Evolutionary conservation across 2,113 vertebrate species (phyloP).

Genomic region (Aspiorhynchus laticeps): DNA sequence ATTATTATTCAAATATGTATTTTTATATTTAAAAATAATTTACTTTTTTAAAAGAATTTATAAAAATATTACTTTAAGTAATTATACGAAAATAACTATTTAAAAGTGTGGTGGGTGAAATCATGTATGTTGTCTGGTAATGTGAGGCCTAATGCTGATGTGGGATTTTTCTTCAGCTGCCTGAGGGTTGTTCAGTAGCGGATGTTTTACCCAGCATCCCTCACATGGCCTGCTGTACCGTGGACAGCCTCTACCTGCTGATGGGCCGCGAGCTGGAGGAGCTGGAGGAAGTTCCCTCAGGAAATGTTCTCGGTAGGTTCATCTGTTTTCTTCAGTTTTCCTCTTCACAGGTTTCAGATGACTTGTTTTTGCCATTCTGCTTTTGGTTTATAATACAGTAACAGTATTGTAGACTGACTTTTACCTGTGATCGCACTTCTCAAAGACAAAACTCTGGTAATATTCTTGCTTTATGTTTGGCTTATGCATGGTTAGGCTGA

Average conservation of each 20-base stretch:
- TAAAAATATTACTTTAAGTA: background rate
- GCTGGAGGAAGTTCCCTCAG: slow-evolving; percentile 88
- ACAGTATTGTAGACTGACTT: background rate
- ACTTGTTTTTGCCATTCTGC: background rate
- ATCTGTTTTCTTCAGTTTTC: background rate
- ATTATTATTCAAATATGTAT: too few relatives aligned
- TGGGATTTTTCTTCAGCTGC: slow-evolving; percentile 74
- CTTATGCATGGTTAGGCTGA: background rate
- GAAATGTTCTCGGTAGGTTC: slow-evolving; percentile 89
- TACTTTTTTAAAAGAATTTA: too few relatives aligned
- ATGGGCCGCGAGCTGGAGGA: slow-evolving; percentile 94
- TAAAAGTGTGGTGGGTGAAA: background rate
- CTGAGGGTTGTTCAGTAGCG: slow-evolving; percentile 69
- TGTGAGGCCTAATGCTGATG: background rate
- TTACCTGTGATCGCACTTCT: background rate
- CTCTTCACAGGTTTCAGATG: background rate
- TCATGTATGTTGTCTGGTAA: background rate
- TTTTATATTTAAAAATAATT: too few relatives aligned
- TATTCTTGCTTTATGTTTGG: background rate
- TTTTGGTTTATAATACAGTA: background rate
- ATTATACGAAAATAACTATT: background rate
- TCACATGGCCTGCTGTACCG: slow-evolving; percentile 81
- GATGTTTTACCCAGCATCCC: slow-evolving; percentile 74
- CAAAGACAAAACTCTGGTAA: background rate
- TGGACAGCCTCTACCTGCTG: slow-evolving; percentile 87